A percentile compares a stretch with the other conserved stretches of the same genome.
Evolutionary conservation across 2,113 vertebrate genomes (phyloP).

Genomic region (Tyrannus savana): DNA sequence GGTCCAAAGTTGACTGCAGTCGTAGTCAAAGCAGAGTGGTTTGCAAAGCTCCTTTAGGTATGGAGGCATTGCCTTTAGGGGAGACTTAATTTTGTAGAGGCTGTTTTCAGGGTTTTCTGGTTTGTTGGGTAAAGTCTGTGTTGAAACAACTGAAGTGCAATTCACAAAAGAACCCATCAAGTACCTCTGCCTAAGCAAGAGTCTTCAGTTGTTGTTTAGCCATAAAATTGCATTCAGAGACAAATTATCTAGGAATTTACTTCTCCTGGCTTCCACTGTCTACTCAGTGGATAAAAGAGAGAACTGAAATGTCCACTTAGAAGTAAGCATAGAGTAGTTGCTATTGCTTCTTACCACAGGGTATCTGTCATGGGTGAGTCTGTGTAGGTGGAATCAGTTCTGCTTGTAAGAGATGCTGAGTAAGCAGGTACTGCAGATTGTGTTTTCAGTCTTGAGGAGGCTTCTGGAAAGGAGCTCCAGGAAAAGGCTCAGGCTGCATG

Average conservation of each 20-base stretch:
- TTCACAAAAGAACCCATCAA: not conserved
- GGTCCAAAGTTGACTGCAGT: slow-evolving; percentile 81
- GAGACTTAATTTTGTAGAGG: not conserved
- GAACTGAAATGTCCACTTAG: not conserved
- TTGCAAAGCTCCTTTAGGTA: slow-evolving; percentile 87
- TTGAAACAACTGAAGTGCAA: not conserved
- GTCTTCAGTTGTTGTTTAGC: not conserved
- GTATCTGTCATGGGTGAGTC: not conserved
- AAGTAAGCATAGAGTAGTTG: not conserved
- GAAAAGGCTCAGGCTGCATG: not conserved
- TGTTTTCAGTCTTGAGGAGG: not conserved
- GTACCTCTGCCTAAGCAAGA: not conserved
- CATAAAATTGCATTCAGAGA: not conserved
- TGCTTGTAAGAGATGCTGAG: not conserved
- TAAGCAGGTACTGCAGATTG: not conserved
- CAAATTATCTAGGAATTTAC: not conserved
- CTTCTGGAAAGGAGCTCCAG: not conserved
- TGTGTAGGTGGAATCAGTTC: not conserved
- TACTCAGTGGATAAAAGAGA: not conserved
- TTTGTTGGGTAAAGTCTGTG: not conserved
- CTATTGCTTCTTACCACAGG: not conserved
- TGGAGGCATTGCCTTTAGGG: slow-evolving; percentile 31
- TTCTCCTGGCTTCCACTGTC: not conserved
- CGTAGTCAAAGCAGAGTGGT: slow-evolving; percentile 82
- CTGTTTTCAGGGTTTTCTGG: not conserved